Evolutionary conservation across 2,797 vertebrate species (phyloP), one percentile per base, ranked within the genome.

Genomic region (Pantherophis vulpinus): DNA sequence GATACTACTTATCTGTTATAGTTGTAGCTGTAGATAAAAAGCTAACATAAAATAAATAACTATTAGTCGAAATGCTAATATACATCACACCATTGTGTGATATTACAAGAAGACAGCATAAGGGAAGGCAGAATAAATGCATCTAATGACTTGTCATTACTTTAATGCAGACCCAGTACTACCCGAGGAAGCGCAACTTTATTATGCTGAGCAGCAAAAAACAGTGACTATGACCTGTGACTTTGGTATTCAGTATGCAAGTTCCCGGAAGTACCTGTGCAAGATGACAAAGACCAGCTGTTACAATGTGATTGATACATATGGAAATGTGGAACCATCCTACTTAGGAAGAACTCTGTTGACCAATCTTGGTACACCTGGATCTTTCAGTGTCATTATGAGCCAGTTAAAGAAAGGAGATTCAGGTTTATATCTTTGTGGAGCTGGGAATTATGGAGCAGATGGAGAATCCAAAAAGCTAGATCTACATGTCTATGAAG

Each of bases 401-500:
- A 97, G 95, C 0, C 96, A 97, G 54, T 92, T 98, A 60, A 93
- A 0, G 93, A 98, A 96, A 93, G 94, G 95, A 1, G 98, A 98
- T 1, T 5, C 96, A 0, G 98, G 98, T 1, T 0, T 59, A 23
- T 98, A 98, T 56, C 10, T 93, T 1, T 98, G 98, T 0, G 97
- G 98, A 25, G 94, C 2, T 0, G 95, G 32, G 0, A 0, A 0
- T 59, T 92, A 88, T 0, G 95, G 59, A 63, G 56, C 25, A 88
- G 16, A 1, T 0, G 79, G 70, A 88, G 94, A 63, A 4, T 86
- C 59, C 0, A 97, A 94, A 89, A 88, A 93, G 2, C 95, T 97
- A 96, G 95, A 98, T 0, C 86, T 98, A 63, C 97, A 97, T 0
- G 23, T 98, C 92, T 98, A 98, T 2, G 95, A 98, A 94, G 96